Evolutionary conservation across 2,888 invertebrate species (phyloP).

Genomic region (Pandemis corylana): DNA sequence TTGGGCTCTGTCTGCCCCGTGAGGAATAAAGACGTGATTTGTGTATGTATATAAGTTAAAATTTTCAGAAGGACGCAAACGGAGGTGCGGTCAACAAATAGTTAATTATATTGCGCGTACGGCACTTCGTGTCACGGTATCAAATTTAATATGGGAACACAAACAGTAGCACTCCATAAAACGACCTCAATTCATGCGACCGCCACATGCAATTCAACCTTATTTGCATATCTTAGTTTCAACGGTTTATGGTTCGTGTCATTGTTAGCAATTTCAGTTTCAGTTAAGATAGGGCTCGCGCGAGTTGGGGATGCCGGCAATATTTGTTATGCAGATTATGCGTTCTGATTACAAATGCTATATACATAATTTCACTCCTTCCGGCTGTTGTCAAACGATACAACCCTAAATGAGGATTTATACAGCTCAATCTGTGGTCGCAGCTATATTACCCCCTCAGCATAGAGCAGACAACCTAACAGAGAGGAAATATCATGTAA

Average conservation of each 20-base stretch:
- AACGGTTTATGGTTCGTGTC: constrained; percentile 63
- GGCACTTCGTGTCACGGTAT: constrained; percentile 6
- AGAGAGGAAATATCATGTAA: too few relatives aligned
- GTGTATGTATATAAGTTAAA: too few relatives aligned
- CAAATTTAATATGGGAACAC: constrained; percentile 28
- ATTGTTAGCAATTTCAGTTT: constrained; percentile 60
- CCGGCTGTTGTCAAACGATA: constrained; percentile 43
- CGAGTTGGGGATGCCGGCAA: constrained; percentile 45
- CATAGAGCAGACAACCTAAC: too few relatives aligned
- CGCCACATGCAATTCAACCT: constrained; percentile 60
- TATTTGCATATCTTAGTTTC: constrained; percentile 69
- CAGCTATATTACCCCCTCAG: background rate
- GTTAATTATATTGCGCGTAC: background rate
- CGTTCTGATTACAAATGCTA: constrained; percentile 46
- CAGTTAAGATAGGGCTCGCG: constrained; percentile 49
- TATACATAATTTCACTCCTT: constrained; percentile 43
- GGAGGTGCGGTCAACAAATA: background rate
- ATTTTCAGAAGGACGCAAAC: too few relatives aligned
- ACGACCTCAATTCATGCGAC: constrained; percentile 50
- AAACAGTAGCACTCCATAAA: constrained; percentile 39
- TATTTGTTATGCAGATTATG: constrained; percentile 50
- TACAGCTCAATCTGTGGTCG: constrained; percentile 18
- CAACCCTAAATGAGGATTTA: constrained; percentile 40
- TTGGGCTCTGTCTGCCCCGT: too few relatives aligned
- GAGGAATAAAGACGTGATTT: too few relatives aligned